Evolutionary conservation across 2,888 invertebrate species (phyloP).

Genomic region (Ypsolopha scabrella): DNA sequence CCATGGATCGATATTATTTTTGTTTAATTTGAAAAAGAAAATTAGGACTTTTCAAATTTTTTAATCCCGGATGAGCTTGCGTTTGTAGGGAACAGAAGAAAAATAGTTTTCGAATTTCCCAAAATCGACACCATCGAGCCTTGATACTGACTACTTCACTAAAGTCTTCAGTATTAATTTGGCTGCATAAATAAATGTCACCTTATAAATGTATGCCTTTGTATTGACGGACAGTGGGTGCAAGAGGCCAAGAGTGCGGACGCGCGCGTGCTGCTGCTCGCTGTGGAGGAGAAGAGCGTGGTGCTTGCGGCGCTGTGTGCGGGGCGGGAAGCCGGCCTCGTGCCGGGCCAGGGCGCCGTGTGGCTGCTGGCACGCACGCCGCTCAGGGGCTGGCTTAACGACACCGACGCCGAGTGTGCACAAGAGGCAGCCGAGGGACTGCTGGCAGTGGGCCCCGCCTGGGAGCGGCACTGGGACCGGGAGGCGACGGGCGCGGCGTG

Average conservation of each 20-base stretch:
- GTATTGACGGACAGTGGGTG: constrained; percentile 33
- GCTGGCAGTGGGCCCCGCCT: neutral
- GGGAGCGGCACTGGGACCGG: neutral
- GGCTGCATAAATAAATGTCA: too few relatives aligned
- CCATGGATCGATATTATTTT: too few relatives aligned
- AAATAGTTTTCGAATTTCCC: too few relatives aligned
- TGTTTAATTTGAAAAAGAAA: too few relatives aligned
- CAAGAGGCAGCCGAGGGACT: constrained; percentile 19
- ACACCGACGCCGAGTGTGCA: constrained; percentile 68
- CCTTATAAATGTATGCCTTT: too few relatives aligned
- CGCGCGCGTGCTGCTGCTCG: constrained; percentile 83
- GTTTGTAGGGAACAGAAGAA: too few relatives aligned
- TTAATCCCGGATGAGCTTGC: too few relatives aligned
- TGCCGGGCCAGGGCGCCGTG: too few relatives aligned
- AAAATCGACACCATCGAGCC: too few relatives aligned
- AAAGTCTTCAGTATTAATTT: too few relatives aligned
- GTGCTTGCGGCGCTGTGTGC: constrained; percentile 86
- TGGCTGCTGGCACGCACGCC: constrained; percentile 90
- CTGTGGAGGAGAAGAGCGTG: constrained; percentile 79
- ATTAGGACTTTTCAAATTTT: too few relatives aligned
- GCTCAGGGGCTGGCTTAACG: constrained; percentile 74
- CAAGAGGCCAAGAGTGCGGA: constrained; percentile 30
- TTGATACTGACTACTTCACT: too few relatives aligned
- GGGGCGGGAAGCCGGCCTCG: constrained; percentile 75
- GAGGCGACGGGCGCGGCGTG: constrained; percentile 13